Base-by-base conservation (phyloP, 2,797 vertebrate species). In the Rhinella marina region DNA sequence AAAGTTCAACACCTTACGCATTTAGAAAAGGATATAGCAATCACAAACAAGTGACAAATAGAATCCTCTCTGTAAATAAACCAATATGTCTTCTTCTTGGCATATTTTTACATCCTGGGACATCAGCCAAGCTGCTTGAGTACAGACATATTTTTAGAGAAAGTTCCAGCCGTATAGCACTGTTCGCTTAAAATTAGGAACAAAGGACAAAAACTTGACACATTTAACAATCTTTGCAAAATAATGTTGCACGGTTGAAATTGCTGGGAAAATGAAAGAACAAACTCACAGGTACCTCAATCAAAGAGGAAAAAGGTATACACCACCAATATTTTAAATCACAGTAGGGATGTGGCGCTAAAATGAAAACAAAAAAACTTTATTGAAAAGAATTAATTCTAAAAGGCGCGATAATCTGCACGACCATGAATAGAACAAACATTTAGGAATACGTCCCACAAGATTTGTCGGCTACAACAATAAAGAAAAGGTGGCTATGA, bases 141-240 rank as follows among this genome's bases (percentile, higher is more conserved):
- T 80, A 68, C 32, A 82, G 84, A 77, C 84, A 89, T 89, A 89
- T 89, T 86, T 86, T 89, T 82, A 86, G 84, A 82, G 61, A 86
- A 85, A 78, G 61, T 88, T 82, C 54, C 77, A 70, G 82, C 78
- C 48, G 19, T 82, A 86, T 9, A 83, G 79, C 61, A 64, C 72
- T 81, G 64, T 64, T 82, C 88, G 52, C 79, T 89, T 89, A 86
- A 88, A 82, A 86, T 89, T 86, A 89, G 88, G 59, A 86, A 86
- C 88, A 89, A 83, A 86, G 48, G 59, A 77, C 79, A 89, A 77
- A 84, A 82, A 86, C 84, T 82, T 82, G 84, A 86, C 88, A 86
- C 79, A 89, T 86, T 86, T 78, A 77, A 82, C 61, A 82, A 82
- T 86, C 79, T 70, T 81, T 89, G 79, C 72, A 82, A 89, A 86